A percentile compares a stretch with the other conserved stretches of the same genome.
These are phyloP conservation scores for Enteromius paludinosus DNA, from an alignment of 2,797 vertebrate genomes.

Conservation along the genomic window DNA sequence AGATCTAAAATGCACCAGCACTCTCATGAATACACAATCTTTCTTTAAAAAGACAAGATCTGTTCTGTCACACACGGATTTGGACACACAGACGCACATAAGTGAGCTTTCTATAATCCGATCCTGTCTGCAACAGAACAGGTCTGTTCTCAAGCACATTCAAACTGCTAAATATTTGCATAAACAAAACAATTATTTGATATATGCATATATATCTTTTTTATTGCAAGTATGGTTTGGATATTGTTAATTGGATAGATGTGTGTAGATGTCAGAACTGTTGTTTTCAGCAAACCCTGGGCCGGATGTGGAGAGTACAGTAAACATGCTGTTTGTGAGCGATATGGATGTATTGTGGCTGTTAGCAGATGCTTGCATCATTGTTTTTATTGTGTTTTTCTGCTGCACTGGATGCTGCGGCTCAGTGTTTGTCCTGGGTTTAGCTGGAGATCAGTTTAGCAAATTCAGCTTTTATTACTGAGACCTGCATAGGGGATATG, in stretches of 20 bases:
- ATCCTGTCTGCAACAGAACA: not conserved
- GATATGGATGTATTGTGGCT: not conserved
- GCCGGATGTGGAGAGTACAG: not conserved
- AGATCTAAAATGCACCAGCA: not conserved
- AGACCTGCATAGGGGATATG: not conserved
- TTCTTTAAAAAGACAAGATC: not conserved
- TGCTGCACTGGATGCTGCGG: not conserved
- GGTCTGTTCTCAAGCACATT: too few relatives aligned
- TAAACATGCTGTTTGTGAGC: not conserved
- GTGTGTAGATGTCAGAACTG: not conserved
- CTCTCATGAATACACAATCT: slow-evolving; percentile 19
- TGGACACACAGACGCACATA: too few relatives aligned
- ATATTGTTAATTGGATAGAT: not conserved
- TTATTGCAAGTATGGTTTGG: not conserved
- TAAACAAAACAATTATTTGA: too few relatives aligned
- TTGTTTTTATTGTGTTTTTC: not conserved
- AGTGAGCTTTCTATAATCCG: too few relatives aligned
- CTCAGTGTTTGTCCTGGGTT: not conserved
- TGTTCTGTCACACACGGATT: not conserved
- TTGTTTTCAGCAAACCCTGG: not conserved
- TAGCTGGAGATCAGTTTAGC: not conserved
- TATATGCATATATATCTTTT: too few relatives aligned
- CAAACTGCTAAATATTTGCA: too few relatives aligned
- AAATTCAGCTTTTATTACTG: not conserved
- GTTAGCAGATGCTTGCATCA: not conserved